Percentiles rank a stretch among this genome's conserved stretches.
These are phyloP conservation scores for Monodelphis domestica DNA, from an alignment of 2,797 vertebrate species.

Conservation along the genomic window DNA sequence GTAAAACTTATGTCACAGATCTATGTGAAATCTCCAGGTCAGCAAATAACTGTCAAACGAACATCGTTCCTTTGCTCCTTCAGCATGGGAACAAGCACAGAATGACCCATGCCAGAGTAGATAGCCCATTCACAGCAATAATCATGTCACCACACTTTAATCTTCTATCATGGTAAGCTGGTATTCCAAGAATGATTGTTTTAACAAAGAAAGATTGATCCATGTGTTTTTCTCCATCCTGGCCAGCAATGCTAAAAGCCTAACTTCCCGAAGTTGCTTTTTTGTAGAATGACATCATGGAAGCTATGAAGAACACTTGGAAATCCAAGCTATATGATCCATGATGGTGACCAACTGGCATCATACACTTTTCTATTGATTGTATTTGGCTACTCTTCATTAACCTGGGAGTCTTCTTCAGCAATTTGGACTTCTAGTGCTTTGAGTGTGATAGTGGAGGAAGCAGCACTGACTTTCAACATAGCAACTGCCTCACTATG, in stretches of 20 bases:
- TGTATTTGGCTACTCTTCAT: no score
- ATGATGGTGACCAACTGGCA: no score
- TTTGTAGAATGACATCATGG: conserved; percentile 94
- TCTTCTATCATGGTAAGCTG: conserved; percentile 97
- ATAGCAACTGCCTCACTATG: no score
- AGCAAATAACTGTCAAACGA: conserved; percentile 96
- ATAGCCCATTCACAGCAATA: conserved; percentile 95
- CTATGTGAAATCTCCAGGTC: no score
- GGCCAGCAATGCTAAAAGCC: conserved; percentile 98
- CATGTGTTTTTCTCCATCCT: conserved; percentile 97
- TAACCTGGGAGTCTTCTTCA: no score
- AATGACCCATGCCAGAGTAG: conserved; percentile 98
- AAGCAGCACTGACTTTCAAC: no score
- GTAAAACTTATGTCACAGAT: conserved; percentile 39
- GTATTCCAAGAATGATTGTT: conserved; percentile 98
- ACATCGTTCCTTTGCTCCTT: conserved; percentile 98
- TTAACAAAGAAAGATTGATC: conserved; percentile 99
- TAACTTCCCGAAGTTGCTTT: conserved; percentile 96
- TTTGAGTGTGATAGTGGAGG: no score
- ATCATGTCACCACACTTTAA: conserved; percentile 99
- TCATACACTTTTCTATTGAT: no score
- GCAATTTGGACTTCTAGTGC: no score
- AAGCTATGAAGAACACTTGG: conserved; percentile 96
- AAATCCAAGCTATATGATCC: no score
- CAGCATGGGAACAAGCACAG: conserved; percentile 96